phyloP scores from a whole-genome alignment of 2,888 invertebrate genomes.

The Siphlonurus alternatus region DNA sequence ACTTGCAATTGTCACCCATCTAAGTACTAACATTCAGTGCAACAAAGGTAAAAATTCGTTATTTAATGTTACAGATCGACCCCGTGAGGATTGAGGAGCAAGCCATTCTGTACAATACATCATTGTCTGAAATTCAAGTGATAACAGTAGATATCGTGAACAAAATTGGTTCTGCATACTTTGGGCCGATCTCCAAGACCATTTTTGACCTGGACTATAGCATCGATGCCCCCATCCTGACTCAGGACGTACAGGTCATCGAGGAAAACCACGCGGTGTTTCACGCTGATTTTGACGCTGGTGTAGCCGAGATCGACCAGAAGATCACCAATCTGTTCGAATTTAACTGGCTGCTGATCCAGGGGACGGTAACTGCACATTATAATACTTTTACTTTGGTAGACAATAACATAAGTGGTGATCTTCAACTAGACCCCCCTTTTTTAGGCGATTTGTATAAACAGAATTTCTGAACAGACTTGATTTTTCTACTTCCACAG shows the following conservation, averaged over 20 bases:
- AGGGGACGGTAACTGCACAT: background rate
- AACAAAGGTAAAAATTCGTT: no score
- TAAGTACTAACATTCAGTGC: no score
- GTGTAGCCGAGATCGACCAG: background rate
- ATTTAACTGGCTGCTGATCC: background rate
- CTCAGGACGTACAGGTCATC: background rate
- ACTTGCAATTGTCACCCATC: no score
- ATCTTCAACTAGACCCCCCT: no score
- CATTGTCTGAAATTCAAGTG: background rate
- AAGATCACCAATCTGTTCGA: background rate
- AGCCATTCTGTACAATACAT: background rate
- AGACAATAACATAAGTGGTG: no score
- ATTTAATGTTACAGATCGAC: background rate
- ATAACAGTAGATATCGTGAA: background rate
- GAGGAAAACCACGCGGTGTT: background rate
- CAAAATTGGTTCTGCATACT: background rate
- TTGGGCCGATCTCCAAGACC: background rate
- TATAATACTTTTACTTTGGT: no score
- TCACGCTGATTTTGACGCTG: background rate
- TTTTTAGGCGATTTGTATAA: no score
- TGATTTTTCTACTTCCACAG: no score
- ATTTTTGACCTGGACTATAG: background rate
- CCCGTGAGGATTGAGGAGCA: background rate
- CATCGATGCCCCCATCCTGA: background rate
- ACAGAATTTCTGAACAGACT: no score